Base-by-base conservation (phyloP, 2,888 invertebrate species). In the Iselma pallidipennis region DNA sequence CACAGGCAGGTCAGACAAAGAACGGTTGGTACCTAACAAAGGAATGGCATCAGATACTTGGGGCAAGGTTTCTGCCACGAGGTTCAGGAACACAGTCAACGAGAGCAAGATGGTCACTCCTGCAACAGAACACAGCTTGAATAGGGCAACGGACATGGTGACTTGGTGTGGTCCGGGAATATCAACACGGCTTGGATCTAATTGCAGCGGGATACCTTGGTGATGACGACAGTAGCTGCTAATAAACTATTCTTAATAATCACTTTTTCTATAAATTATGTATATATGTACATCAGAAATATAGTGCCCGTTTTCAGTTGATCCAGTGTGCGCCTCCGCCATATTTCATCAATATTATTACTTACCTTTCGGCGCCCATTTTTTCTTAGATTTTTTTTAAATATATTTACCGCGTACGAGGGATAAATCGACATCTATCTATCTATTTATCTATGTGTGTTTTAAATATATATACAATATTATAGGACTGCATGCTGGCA, bases 31-130 rank as follows among this genome's bases (percentile, higher is more conserved):
- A 95, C 98, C 98, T 92, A 98, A 96, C 88, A 98, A 89, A 86
- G 98, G 98, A 87, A 98, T 96, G 85, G 98, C 97, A 87, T 98
- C 98, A 86, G 98, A 98, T 85, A 98, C 98, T 89, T 95, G 96
- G 85, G 98, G 98, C 92, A 98, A 94, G 86, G 97, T 96, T 91
- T 98, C 97, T 79, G 97, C 96, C 85, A 98, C 97, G 89, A 98
- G 92, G 89, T 98, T 95, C 88, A 98, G 94, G 90, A 98, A 98
- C 88, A 98, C 97, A 88, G 97, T 98, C 89, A 98, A 92, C 85
- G 98, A 98, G 84, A 98, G 95, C 86, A 97, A 93, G 87, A 97
- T 96, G 87, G 96, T 96, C 87, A 97, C 96, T 88, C 96, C 96
- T 96, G 93, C 85, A 92, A 92, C 87, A 89, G 87, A 87, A 87